phyloP scores from a whole-genome alignment of 2,888 invertebrate genomes.

The Chydorus sphaericus region DNA sequence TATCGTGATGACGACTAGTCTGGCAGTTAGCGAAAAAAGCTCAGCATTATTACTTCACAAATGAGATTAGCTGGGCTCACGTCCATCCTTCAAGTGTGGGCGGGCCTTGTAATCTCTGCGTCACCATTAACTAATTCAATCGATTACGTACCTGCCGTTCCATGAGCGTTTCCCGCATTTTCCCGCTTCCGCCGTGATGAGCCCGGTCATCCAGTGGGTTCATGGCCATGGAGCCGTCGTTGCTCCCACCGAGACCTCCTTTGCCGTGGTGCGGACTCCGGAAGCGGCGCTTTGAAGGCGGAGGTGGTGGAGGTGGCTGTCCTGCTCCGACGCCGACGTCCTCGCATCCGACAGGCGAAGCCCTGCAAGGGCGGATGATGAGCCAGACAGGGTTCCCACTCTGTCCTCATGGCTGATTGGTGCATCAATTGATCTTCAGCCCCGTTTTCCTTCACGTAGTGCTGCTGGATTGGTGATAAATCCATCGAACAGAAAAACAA shows the following conservation, averaged over 20 bases:
- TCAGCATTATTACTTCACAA: too few relatives aligned
- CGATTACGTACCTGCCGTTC: not conserved
- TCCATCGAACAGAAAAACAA: not conserved
- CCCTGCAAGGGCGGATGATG: slow-evolving; percentile 7
- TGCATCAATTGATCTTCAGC: slow-evolving; percentile 5
- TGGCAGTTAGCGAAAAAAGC: too few relatives aligned
- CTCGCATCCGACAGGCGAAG: slow-evolving; percentile 3
- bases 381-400: slow-evolving; percentile 12
- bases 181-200: not conserved
- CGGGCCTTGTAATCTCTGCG: too few relatives aligned
- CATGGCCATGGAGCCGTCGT: too few relatives aligned
- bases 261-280: too few relatives aligned
- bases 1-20: too few relatives aligned
- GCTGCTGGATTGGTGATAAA: slow-evolving; percentile 7
- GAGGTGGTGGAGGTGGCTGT: slow-evolving; percentile 9
- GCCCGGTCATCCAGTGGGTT: too few relatives aligned
- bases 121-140: too few relatives aligned
- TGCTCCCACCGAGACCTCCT: too few relatives aligned
- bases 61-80: too few relatives aligned
- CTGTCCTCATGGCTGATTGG: slow-evolving; percentile 2
- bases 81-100: too few relatives aligned
- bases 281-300: slow-evolving; percentile 8
- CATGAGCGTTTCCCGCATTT: slow-evolving; percentile 7
- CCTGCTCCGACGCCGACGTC: slow-evolving; percentile 3
- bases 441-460: slow-evolving; percentile 7